Conservation (phyloP, 2,797 vertebrate species). For the Coregonus ussuriensis region DNA sequence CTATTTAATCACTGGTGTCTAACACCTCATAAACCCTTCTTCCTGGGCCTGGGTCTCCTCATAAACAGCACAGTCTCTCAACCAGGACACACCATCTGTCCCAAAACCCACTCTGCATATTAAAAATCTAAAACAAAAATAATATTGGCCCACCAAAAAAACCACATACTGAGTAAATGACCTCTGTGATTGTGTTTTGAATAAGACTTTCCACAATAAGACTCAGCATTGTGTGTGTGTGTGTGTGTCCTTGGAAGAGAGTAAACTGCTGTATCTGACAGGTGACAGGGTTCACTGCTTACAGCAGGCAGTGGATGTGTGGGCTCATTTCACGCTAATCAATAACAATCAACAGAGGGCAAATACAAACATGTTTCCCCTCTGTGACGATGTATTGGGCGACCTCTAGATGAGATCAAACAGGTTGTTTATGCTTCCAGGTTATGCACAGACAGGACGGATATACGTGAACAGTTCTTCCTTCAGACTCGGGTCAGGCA, state of each 20-base stretch:
- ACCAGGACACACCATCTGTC: slow-evolving; percentile 59
- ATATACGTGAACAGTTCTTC: slow-evolving; percentile 34
- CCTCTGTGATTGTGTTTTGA: slow-evolving; percentile 52
- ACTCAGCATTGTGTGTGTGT: slow-evolving; percentile 21
- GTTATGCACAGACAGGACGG: slow-evolving; percentile 40
- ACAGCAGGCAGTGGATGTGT: slow-evolving; percentile 55
- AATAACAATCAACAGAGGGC: slow-evolving; percentile 64
- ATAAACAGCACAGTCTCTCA: slow-evolving; percentile 59
- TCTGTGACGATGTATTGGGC: slow-evolving; percentile 49
- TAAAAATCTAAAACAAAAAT: slow-evolving; percentile 43
- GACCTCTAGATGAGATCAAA: slow-evolving; percentile 40
- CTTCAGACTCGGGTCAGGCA: slow-evolving; percentile 25
- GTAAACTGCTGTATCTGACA: slow-evolving; percentile 28
- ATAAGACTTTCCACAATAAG: slow-evolving; percentile 34
- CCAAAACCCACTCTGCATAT: slow-evolving; percentile 41
- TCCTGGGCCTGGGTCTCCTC: slow-evolving; percentile 42
- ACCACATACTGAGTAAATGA: slow-evolving; percentile 39
- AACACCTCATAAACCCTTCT: slow-evolving; percentile 59
- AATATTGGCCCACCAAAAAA: slow-evolving; percentile 39
- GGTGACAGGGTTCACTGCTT: slow-evolving; percentile 45
- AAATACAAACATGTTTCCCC: slow-evolving; percentile 54
- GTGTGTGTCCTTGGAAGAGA: slow-evolving; percentile 58
- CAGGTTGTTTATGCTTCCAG: slow-evolving; percentile 48
- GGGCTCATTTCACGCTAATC: slow-evolving; percentile 53
- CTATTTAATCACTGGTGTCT: slow-evolving; percentile 61